These are phyloP conservation scores for Aphrocallistes beatrix DNA, from an alignment of 37 sponge, comb jelly and placozoan genomes.

Conservation along the genomic window DNA sequence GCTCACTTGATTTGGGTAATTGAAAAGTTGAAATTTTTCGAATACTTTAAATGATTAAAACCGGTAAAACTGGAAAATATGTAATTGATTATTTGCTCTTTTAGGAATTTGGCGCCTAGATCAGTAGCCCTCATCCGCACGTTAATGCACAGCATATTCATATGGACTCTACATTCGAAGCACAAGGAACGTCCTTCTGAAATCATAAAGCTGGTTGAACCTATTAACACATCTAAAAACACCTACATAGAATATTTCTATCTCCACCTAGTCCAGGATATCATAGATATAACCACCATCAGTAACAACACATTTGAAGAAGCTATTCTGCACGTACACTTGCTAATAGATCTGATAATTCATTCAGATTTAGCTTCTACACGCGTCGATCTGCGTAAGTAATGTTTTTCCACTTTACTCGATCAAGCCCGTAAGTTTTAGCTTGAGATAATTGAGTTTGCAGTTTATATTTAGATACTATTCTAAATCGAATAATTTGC, in stretches of 20 bases:
- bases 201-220: not conserved
- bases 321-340: not conserved
- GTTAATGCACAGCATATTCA: not conserved
- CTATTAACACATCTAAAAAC: not conserved
- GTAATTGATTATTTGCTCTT: too few relatives aligned
- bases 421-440: too few relatives aligned
- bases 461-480: too few relatives aligned
- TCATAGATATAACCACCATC: not conserved
- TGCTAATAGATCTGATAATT: not conserved
- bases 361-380: too few relatives aligned
- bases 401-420: too few relatives aligned
- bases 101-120: not conserved
- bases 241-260: not conserved
- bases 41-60: too few relatives aligned
- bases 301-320: not conserved
- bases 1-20: too few relatives aligned
- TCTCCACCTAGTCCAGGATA: slow-evolving; percentile 2
- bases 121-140: not conserved
- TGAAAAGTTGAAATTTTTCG: too few relatives aligned
- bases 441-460: too few relatives aligned
- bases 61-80: too few relatives aligned
- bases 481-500: too few relatives aligned
- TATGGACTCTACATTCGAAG: not conserved
- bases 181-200: not conserved
- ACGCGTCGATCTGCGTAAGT: too few relatives aligned